phyloP scores from a whole-genome alignment of 2,888 invertebrate species.

The Halocaridina rubra region DNA sequence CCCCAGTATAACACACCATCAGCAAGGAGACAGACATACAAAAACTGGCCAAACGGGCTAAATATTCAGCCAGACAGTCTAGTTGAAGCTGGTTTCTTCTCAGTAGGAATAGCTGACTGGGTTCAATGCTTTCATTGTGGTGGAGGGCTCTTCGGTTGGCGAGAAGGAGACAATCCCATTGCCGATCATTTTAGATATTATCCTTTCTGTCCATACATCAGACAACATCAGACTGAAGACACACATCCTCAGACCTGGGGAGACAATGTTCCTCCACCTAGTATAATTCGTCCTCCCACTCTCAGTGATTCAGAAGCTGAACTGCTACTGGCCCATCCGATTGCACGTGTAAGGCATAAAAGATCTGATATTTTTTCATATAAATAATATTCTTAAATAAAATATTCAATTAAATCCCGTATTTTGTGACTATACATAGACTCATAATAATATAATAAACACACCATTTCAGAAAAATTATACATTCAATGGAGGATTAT shows the following conservation, averaged over 20 bases:
- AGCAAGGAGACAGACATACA: slow-evolving; percentile 72
- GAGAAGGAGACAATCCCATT: slow-evolving; percentile 90
- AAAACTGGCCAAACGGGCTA: slow-evolving; percentile 84
- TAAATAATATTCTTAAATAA: no score
- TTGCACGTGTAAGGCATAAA: slow-evolving; percentile 39
- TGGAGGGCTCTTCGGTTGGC: slow-evolving; percentile 94
- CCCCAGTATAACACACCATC: slow-evolving; percentile 11
- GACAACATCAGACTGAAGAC: not conserved
- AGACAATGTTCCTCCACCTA: not conserved
- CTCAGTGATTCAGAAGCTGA: slow-evolving; percentile 16
- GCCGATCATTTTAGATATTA: slow-evolving; percentile 94
- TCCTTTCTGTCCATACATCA: slow-evolving; percentile 84
- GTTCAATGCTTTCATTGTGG: slow-evolving; percentile 94
- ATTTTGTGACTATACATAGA: no score
- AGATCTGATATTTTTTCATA: no score
- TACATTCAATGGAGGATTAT: no score
- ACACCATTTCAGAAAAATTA: no score
- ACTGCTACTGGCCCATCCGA: slow-evolving; percentile 34
- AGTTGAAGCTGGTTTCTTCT: slow-evolving; percentile 92
- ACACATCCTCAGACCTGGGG: not conserved
- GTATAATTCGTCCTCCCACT: not conserved
- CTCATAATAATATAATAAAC: no score
- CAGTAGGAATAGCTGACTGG: slow-evolving; percentile 87
- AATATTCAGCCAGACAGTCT: slow-evolving; percentile 83
- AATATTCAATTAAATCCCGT: no score